These are phyloP conservation scores for Idaea straminata DNA, from an alignment of 2,888 invertebrate genomes.

Conservation along the genomic window DNA sequence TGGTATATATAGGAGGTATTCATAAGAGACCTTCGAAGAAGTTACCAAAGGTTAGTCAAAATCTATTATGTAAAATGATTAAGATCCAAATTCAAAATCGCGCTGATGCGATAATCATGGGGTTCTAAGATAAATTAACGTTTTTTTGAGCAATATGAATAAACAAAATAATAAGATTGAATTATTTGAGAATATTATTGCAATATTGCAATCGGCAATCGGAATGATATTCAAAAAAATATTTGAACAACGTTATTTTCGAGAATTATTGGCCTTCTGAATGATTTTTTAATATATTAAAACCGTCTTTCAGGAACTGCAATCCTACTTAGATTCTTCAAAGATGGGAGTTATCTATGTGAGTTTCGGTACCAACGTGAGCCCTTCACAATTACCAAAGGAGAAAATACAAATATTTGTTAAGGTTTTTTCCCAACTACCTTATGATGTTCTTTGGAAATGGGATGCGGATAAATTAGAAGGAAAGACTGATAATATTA, in stretches of 20 bases:
- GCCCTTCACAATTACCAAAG: slow-evolving; percentile 42
- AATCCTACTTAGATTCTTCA: slow-evolving; percentile 51
- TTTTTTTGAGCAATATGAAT: neutral
- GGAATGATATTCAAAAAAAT: neutral
- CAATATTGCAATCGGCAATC: too few relatives aligned
- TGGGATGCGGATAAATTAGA: slow-evolving; percentile 48
- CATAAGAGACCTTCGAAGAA: slow-evolving; percentile 48
- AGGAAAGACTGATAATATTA: slow-evolving; percentile 48
- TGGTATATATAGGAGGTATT: slow-evolving; percentile 57
- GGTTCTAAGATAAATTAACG: neutral
- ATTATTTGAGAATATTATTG: too few relatives aligned
- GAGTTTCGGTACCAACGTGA: slow-evolving; percentile 60
- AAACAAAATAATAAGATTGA: too few relatives aligned
- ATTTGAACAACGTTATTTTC: neutral
- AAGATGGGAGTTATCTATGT: slow-evolving; percentile 59
- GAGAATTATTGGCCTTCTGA: neutral
- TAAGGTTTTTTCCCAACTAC: slow-evolving; percentile 49
- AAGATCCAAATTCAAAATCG: too few relatives aligned
- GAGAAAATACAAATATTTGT: slow-evolving; percentile 41
- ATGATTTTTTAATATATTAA: neutral
- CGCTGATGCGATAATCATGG: too few relatives aligned
- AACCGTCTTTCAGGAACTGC: slow-evolving; percentile 46
- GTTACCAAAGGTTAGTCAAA: slow-evolving; percentile 41
- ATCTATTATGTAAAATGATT: neutral
- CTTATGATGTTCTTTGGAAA: slow-evolving; percentile 64